These are phyloP conservation scores for Drosophila silvestris DNA, from an alignment of 2,888 invertebrate species.

Conservation along the genomic window DNA sequence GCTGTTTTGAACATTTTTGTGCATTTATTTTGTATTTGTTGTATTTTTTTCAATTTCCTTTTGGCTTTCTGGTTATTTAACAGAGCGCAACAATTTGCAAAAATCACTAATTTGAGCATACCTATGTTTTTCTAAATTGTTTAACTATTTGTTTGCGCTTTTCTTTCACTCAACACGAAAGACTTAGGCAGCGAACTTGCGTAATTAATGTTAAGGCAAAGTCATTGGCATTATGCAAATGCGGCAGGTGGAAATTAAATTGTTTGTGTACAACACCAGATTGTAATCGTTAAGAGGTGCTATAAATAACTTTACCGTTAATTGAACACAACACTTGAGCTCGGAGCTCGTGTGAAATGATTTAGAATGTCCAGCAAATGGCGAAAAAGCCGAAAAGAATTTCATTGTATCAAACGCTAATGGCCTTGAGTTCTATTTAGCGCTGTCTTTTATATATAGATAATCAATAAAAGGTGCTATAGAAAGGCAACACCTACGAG, in stretches of 20 bases:
- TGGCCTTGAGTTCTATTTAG: slow-evolving; percentile 61
- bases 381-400: slow-evolving; percentile 43
- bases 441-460: slow-evolving; percentile 24
- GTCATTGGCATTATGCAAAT: slow-evolving; percentile 75
- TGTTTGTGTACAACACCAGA: slow-evolving; percentile 53
- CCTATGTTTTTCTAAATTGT: slow-evolving; percentile 27
- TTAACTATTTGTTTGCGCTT: slow-evolving; percentile 24
- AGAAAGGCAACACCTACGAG: slow-evolving; percentile 62
- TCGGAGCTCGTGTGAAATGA: slow-evolving; percentile 44
- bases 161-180: slow-evolving; percentile 40
- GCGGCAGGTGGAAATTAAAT: slow-evolving; percentile 63
- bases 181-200: slow-evolving; percentile 70
- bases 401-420: slow-evolving; percentile 50
- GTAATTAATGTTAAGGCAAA: slow-evolving; percentile 55
- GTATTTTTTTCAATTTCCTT: slow-evolving; percentile 36
- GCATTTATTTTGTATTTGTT: slow-evolving; percentile 13
- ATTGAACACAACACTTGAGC: slow-evolving; percentile 47
- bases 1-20: slow-evolving; percentile 44
- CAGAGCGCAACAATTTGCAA: slow-evolving; percentile 68
- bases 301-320: slow-evolving; percentile 67
- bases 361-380: slow-evolving; percentile 21
- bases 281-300: slow-evolving; percentile 51
- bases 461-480: slow-evolving; percentile 31
- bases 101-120: slow-evolving; percentile 35
- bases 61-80: slow-evolving; percentile 54